Conservation (phyloP, 35 echinoderm and acorn worm species). For the Patiria miniata region DNA sequence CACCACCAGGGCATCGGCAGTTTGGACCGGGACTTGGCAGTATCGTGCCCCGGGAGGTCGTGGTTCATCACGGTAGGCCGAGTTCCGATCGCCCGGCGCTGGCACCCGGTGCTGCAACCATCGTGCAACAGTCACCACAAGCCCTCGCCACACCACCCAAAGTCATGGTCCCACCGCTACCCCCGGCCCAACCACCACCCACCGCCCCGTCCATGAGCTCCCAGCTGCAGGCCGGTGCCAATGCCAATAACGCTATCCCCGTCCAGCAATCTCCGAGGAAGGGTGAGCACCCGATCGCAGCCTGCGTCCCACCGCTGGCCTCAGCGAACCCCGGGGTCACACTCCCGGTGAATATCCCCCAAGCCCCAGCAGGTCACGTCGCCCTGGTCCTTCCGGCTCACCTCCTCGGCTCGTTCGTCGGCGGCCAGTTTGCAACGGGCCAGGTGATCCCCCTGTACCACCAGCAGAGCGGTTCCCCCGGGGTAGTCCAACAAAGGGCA, state of each 20-base stretch:
- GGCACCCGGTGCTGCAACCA: neutral
- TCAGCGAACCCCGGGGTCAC: constrained; percentile 18
- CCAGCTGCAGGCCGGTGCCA: neutral
- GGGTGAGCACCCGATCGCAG: neutral
- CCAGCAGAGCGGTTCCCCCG: constrained; percentile 30
- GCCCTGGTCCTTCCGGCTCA: constrained; percentile 20
- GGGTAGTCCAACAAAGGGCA: constrained; percentile 19
- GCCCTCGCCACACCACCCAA: too few relatives aligned
- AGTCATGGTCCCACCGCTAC: neutral
- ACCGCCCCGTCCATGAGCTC: neutral
- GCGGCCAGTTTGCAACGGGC: neutral
- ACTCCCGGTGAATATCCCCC: constrained; percentile 35
- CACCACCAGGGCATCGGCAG: neutral
- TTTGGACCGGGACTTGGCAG: neutral
- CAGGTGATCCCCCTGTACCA: constrained; percentile 4
- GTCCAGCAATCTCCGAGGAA: neutral
- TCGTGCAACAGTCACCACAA: too few relatives aligned
- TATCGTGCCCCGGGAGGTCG: neutral
- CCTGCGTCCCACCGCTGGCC: neutral
- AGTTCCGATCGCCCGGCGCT: constrained; percentile 4
- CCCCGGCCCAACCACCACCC: neutral
- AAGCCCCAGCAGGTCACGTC: constrained; percentile 21
- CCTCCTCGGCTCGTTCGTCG: neutral
- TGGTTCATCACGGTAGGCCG: neutral
- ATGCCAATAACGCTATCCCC: neutral